Evolutionary conservation across 2,888 invertebrate species (phyloP), one percentile per base, ranked within the genome.

Genomic region (Ophion slaviceki): DNA sequence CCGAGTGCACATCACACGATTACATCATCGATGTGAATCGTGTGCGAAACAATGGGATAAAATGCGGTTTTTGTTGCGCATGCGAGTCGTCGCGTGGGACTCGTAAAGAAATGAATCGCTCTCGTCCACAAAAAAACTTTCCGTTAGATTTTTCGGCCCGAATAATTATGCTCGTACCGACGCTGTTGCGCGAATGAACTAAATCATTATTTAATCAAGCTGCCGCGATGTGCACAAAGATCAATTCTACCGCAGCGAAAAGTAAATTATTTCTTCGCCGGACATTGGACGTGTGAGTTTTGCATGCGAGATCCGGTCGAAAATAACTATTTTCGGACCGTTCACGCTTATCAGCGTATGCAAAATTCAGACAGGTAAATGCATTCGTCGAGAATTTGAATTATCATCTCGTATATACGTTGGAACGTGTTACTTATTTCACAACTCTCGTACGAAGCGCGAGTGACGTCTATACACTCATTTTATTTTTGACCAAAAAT

Each of bases 201-300:
- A 82, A 87, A 88, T 88, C 85, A 88, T 88, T 88, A 87, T 88
- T 88, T 86, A 88, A 89, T 89, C 85, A 87, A 88, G 84, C 83
- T 86, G 66, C 77, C 79, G 70, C 77, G 80, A 77, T 81, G 82
- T 40, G 86, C 79, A 87, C 86, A 87, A 88, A 88, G 88, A 88
- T 87, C 87, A 84, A 75, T 78, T 24, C 59, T 61, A 40, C 8
- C 67, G 40, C 10, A 17, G 8, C 45, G 72, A 66, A 61, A 72
- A 77, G 87, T 82, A 84, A 84, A 87, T 85, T 82, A 84, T 86
- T 89, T 66, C 28, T 71, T 57, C 47, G 87, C 84, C 47, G 77
- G 84, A 85, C 80, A 84, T 88, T 86, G 72, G 77, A 24, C 77
- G 67, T 32, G 53, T n/a, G 64, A 62, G 61, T 75, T 79, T 75